Percentiles rank a stretch among this genome's conserved stretches.
Conservation (phyloP, 2,113 vertebrate genomes). For the Bos indicus region DNA sequence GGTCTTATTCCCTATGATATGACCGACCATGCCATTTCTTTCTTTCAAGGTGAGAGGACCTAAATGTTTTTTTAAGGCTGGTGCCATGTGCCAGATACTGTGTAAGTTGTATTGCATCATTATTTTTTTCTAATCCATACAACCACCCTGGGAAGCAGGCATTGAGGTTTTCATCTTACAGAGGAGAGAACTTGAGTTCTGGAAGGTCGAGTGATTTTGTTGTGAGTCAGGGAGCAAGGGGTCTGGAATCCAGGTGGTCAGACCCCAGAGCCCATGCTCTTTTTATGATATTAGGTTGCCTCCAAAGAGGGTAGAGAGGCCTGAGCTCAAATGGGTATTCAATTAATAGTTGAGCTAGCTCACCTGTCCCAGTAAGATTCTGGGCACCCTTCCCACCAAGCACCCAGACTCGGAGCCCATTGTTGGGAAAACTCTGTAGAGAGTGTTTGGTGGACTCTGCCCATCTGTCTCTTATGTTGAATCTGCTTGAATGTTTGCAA, state of each 20-base stretch:
- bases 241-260: background rate
- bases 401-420: background rate
- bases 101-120: background rate
- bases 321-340: background rate
- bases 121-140: background rate
- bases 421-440: background rate
- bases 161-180: background rate
- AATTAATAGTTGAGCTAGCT: background rate
- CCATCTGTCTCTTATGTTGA: background rate
- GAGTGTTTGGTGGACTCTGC: fast-evolving
- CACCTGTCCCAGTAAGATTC: background rate
- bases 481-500: background rate
- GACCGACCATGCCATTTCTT: background rate
- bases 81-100: background rate
- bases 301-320: background rate
- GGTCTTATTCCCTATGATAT: background rate
- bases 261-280: background rate
- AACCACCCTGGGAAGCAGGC: background rate
- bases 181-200: background rate
- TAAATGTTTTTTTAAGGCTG: background rate
- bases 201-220: background rate
- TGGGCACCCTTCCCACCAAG: background rate
- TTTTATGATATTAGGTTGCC: background rate
- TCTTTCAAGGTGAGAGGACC: background rate
- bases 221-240: background rate